Conservation (phyloP, 2,113 vertebrate genomes). For the Paracanthobrama guichenoti region DNA sequence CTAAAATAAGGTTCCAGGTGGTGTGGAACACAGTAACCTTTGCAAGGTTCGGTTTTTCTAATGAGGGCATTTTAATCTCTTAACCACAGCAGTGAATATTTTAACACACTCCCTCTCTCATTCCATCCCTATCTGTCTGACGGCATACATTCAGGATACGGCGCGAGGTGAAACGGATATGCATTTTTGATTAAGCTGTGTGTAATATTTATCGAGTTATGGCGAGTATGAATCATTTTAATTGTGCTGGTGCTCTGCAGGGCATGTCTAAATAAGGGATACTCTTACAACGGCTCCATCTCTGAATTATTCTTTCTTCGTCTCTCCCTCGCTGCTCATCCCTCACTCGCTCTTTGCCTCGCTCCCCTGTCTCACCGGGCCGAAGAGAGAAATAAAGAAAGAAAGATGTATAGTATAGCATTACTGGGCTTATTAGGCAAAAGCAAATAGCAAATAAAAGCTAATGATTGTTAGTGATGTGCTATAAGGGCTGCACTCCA, state of each 20-base stretch:
- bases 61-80: constrained; percentile 58
- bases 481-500: constrained; percentile 32
- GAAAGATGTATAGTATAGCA: constrained; percentile 42
- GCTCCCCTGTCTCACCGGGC: background rate
- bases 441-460: constrained; percentile 59
- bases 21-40: constrained; percentile 57
- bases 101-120: constrained; percentile 9
- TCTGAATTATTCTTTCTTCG: constrained; percentile 51
- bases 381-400: constrained; percentile 31
- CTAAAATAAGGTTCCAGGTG: constrained; percentile 52
- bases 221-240: constrained; percentile 56
- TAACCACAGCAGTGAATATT: constrained; percentile 44
- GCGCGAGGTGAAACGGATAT: constrained; percentile 52
- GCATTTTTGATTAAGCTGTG: constrained; percentile 61
- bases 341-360: constrained; percentile 10
- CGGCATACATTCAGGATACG: constrained; percentile 10
- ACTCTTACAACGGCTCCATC: constrained; percentile 38
- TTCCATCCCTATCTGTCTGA: background rate
- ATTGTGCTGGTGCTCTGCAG: constrained; percentile 57
- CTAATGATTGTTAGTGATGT: constrained; percentile 52
- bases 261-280: constrained; percentile 58
- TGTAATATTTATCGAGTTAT: constrained; percentile 64
- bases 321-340: constrained; percentile 29
- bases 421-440: constrained; percentile 56
- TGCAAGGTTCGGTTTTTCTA: constrained; percentile 49